Percentiles rank a stretch among this genome's conserved stretches.
phyloP scores from a whole-genome alignment of 2,888 invertebrate genomes.

The Apodemia hepburni region DNA sequence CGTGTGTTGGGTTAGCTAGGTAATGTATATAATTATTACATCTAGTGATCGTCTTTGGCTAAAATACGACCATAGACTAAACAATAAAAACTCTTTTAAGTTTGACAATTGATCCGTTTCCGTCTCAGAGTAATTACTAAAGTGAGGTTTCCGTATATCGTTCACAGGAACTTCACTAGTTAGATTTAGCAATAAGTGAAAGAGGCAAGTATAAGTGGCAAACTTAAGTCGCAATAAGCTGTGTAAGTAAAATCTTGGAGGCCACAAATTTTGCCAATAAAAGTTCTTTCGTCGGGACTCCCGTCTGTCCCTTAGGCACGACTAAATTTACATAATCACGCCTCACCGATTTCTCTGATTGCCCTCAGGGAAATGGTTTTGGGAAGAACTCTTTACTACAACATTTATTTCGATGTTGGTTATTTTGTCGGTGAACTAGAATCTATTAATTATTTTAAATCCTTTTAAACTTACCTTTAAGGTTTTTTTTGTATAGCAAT shows the following conservation, averaged over 20 bases:
- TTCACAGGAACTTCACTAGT: too few relatives aligned
- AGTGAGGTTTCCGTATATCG: too few relatives aligned
- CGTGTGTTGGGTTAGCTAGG: too few relatives aligned
- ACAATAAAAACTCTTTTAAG: too few relatives aligned
- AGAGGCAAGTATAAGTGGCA: background rate
- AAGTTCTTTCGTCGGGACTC: background rate
- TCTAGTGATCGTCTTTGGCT: too few relatives aligned
- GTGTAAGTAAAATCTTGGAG: background rate
- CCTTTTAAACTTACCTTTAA: background rate
- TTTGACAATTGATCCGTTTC: too few relatives aligned
- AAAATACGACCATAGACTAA: too few relatives aligned
- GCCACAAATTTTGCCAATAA: background rate
- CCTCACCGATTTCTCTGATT: slow-evolving; percentile 4
- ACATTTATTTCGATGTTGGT: background rate
- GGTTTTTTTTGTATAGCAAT: too few relatives aligned
- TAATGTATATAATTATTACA: too few relatives aligned
- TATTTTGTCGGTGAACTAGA: background rate
- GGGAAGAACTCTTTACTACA: background rate
- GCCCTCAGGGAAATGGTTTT: background rate
- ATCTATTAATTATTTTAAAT: background rate
- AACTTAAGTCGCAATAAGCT: background rate
- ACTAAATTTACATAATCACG: slow-evolving; percentile 7
- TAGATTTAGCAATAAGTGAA: too few relatives aligned
- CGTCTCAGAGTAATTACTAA: too few relatives aligned
- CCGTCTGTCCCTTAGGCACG: background rate